Conservation (phyloP, 2,113 vertebrate genomes). For the Nematolebias whitei region DNA sequence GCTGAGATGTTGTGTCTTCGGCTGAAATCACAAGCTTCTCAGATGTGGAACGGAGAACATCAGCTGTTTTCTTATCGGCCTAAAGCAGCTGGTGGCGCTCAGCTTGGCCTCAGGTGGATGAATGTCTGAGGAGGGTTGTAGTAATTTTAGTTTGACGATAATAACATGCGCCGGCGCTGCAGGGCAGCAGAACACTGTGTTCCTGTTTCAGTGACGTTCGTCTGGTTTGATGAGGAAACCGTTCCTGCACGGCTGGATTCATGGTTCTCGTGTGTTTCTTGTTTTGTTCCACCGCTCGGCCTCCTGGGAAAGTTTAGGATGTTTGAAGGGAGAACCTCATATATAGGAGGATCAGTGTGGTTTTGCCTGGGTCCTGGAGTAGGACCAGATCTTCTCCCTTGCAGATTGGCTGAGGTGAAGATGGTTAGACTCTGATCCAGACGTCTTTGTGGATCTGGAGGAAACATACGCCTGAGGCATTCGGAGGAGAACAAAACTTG, state of each 20-base stretch:
- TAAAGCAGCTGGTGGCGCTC: slow-evolving; percentile 34
- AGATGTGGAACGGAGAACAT: neutral
- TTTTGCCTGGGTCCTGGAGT: too few relatives aligned
- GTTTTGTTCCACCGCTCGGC: neutral
- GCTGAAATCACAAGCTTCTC: slow-evolving; percentile 39
- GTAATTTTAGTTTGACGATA: neutral
- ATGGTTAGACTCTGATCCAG: too few relatives aligned
- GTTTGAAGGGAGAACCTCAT: too few relatives aligned
- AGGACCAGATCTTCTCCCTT: too few relatives aligned
- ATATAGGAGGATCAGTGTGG: too few relatives aligned
- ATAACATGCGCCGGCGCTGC: slow-evolving; percentile 2
- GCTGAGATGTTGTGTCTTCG: neutral
- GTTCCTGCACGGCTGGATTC: neutral
- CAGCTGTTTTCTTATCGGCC: slow-evolving; percentile 12
- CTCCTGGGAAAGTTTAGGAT: too few relatives aligned
- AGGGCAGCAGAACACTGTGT: neutral
- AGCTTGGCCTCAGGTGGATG: slow-evolving; percentile 13
- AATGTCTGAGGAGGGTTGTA: neutral
- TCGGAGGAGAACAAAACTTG: too few relatives aligned
- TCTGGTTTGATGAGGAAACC: neutral
- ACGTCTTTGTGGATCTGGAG: too few relatives aligned
- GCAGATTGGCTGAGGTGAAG: too few relatives aligned
- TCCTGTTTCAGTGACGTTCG: neutral
- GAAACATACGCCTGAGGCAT: too few relatives aligned
- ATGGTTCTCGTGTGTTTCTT: neutral